phyloP scores from a whole-genome alignment of 2,113 vertebrate species.

The Centropristis striata region DNA sequence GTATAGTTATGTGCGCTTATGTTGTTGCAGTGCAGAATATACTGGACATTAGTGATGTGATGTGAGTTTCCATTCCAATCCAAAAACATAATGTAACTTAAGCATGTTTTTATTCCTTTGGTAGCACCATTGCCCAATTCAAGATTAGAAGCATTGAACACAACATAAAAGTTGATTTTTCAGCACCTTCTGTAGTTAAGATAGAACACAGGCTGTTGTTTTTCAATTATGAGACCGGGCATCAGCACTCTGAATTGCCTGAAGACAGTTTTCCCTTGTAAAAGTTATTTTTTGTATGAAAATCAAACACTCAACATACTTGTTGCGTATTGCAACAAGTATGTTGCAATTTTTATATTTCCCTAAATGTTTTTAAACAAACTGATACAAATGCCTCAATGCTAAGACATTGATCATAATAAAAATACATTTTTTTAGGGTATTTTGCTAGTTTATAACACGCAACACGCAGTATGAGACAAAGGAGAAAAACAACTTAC shows the following conservation, averaged over 20 bases:
- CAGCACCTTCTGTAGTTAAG: not conserved
- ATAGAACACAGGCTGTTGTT: not conserved
- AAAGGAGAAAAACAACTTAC: not conserved
- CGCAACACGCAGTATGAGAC: not conserved
- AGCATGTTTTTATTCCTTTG: not conserved
- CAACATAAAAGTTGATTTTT: not conserved
- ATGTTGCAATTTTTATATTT: not conserved
- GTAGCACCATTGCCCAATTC: not conserved
- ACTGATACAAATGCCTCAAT: not conserved
- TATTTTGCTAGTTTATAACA: too few relatives aligned
- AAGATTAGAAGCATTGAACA: not conserved
- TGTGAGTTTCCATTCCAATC: not conserved
- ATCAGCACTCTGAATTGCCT: not conserved
- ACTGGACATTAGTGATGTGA: too few relatives aligned
- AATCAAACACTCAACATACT: not conserved
- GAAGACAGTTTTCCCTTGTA: too few relatives aligned
- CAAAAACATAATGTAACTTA: not conserved
- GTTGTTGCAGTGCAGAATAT: too few relatives aligned
- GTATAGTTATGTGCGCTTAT: too few relatives aligned
- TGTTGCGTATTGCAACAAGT: too few relatives aligned
- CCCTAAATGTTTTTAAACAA: not conserved
- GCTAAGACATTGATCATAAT: not conserved
- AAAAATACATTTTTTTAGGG: not conserved
- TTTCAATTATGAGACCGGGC: not conserved
- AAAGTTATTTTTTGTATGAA: not conserved